Evolutionary conservation across 2,797 vertebrate genomes (phyloP).

Genomic region (Sciaenops ocellatus): DNA sequence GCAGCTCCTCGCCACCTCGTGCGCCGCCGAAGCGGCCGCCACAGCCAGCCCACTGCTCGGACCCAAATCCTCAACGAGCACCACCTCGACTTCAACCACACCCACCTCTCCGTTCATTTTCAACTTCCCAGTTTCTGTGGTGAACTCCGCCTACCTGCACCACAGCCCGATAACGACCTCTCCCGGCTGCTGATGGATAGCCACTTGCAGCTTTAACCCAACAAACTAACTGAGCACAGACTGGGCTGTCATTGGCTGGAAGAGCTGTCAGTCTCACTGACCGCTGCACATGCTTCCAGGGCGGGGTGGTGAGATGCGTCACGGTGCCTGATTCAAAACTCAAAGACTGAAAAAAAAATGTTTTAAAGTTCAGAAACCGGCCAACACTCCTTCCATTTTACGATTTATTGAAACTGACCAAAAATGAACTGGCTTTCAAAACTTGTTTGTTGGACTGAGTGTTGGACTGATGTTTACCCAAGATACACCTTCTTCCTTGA

Average conservation of each 20-base stretch:
- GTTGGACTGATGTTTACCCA: conserved; percentile 57
- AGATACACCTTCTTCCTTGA: conserved; percentile 40
- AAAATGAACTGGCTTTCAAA: conserved; percentile 60
- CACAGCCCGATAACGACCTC: conserved; percentile 87
- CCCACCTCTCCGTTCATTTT: conserved; percentile 87
- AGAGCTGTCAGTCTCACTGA: conserved; percentile 42
- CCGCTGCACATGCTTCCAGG: conserved; percentile 64
- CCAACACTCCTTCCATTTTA: conserved; percentile 56
- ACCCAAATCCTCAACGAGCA: conserved; percentile 78
- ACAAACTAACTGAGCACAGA: conserved; percentile 44
- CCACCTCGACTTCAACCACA: conserved; percentile 66
- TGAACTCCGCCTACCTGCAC: conserved; percentile 84
- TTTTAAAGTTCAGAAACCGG: conserved; percentile 63
- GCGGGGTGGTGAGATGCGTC: conserved; percentile 42
- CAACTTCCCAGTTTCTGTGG: conserved; percentile 88
- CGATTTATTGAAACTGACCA: conserved; percentile 64
- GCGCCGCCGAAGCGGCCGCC: conserved; percentile 81
- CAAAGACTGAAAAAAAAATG: conserved; percentile 38
- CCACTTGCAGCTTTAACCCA: conserved; percentile 1
- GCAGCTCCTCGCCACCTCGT: conserved; percentile 88
- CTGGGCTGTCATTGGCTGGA: conserved; percentile 50
- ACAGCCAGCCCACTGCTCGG: conserved; percentile 82
- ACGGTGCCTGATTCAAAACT: conserved; percentile 73
- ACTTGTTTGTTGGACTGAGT: conserved; percentile 40
- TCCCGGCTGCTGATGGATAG: conserved; percentile 85